A percentile compares a stretch with the other conserved stretches of the same genome.
Evolutionary conservation across 2,113 vertebrate species (phyloP).

Genomic region (Colossoma macropomum): DNA sequence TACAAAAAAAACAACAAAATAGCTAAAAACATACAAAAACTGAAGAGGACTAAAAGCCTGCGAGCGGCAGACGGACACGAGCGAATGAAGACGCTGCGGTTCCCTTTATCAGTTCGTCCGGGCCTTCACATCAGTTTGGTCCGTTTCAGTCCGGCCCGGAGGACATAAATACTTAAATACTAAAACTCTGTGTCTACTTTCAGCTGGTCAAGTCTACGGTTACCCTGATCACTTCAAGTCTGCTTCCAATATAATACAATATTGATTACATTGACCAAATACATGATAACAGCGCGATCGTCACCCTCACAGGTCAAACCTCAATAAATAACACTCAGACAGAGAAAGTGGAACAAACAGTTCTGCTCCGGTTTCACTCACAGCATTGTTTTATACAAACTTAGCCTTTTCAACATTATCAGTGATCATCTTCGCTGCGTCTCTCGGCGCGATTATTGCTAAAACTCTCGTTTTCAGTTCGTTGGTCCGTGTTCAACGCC

Average conservation of each 20-base stretch:
- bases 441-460: conserved; percentile 62
- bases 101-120: conserved; percentile 63
- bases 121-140: conserved; percentile 64
- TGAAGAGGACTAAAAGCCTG: neutral
- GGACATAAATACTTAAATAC: conserved; percentile 29
- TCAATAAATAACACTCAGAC: conserved; percentile 5
- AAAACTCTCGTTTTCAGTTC: conserved; percentile 48
- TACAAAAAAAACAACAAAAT: neutral
- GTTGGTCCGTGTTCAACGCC: conserved; percentile 64
- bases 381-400: neutral
- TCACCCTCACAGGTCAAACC: conserved; percentile 12
- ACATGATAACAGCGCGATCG: neutral
- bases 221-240: conserved; percentile 57
- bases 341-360: conserved; percentile 8
- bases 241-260: conserved; percentile 51
- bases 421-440: no score
- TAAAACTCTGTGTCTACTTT: conserved; percentile 35
- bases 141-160: conserved; percentile 53
- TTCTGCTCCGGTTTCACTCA: no score
- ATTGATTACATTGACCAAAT: conserved; percentile 9
- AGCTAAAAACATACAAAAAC: conserved; percentile 34
- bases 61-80: neutral
- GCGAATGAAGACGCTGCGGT: conserved; percentile 51
- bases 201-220: conserved; percentile 50
- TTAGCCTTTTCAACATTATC: no score